Evolutionary conservation across 2,888 invertebrate species (phyloP), one percentile per base, ranked within the genome.

Genomic region (Steinernema hermaphroditum): DNA sequence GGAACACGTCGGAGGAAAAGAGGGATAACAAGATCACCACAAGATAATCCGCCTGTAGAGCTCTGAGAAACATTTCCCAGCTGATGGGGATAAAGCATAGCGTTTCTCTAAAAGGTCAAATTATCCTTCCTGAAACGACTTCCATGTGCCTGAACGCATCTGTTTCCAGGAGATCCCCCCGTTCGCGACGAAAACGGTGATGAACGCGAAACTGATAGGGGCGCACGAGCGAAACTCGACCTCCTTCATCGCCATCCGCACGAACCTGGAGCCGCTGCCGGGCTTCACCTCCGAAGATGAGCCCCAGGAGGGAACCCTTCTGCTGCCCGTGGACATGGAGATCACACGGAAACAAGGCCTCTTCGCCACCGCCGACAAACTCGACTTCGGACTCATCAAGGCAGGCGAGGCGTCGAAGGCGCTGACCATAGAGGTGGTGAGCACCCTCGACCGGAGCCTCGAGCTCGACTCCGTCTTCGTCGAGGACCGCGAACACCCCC

Each of bases 371-470:
- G 91, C 91, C 85, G 91, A 91, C 81, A 88, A 91, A 74, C 89
- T 94, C 41, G 93, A 94, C 88, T 93, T 94, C 88, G 94, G 94
- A 41, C 90, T 93, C 75, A 90, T 93, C 69, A 91, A 92, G 69
- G 91, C 91, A 34, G 88, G 91, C 72, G 92, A 92, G 85, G 87
- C 87, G 69, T 91, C 92, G 9, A 90, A 91, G 80, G 89, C 92
- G 81, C 90, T 90, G 86, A 70, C 74, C 6, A 79, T 85, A 43
- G 77, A 81, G 1, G 90, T 92, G 62, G 90, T 90, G 81, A 92
- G 91, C 86, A 91, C 92, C 46, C 90, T 91, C 72, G 90, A 90
- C 79, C 91, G 91, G 84, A 89, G 91, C 75, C 89, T 92, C 72
- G 90, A 91, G 86, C 37, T 73, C 6, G 12, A 54, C 46, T 73